phyloP scores from a whole-genome alignment of 2,113 vertebrate genomes.

The Octodon degus region DNA sequence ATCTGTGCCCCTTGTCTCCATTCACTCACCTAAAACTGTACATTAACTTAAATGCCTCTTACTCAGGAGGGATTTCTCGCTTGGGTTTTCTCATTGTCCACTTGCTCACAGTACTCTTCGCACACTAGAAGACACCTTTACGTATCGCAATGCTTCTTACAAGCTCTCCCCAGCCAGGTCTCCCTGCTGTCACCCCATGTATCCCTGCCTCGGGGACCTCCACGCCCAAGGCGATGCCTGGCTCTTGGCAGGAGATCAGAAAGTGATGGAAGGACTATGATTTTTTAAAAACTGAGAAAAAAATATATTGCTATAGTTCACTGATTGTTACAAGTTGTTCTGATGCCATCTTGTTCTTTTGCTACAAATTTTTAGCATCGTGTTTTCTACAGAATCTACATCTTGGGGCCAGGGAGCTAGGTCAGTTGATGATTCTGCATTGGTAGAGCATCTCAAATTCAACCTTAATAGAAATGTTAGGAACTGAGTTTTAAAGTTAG shows the following conservation, averaged over 20 bases:
- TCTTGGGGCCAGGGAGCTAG: background rate
- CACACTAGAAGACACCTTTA: background rate
- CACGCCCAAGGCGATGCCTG: background rate
- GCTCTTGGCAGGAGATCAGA: background rate
- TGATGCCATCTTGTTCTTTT: background rate
- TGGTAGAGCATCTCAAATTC: background rate
- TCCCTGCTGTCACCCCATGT: background rate
- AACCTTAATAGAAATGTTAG: background rate
- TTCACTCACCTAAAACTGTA: background rate
- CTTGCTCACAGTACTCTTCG: background rate
- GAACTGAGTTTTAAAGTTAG: background rate
- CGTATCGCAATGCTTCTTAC: background rate
- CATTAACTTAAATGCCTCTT: background rate
- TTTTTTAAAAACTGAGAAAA: background rate
- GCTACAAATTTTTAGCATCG: background rate
- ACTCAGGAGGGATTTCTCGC: background rate
- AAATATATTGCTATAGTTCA: background rate
- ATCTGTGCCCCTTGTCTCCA: background rate
- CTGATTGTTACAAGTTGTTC: background rate
- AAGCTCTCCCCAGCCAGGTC: background rate
- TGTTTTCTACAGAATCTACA: background rate
- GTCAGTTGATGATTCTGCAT: background rate
- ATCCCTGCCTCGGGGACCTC: background rate
- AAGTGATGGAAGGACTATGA: background rate
- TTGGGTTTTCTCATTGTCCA: background rate